These are phyloP conservation scores for Eufriesea mexicana DNA, from an alignment of 1,140 invertebrate genomes.

Conservation along the genomic window DNA sequence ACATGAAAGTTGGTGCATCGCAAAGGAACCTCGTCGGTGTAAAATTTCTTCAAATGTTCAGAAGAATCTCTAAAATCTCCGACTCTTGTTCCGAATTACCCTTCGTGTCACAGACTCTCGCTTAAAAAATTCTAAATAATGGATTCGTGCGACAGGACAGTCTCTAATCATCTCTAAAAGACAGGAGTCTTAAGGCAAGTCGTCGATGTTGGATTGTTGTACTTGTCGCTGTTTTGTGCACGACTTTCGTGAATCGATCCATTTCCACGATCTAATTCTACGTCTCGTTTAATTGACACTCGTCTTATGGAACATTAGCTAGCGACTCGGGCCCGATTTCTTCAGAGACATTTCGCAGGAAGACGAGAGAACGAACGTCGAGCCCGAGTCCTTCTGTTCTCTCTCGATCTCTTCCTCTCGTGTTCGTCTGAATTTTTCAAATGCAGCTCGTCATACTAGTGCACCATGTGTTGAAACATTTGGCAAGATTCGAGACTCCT, in stretches of 20 bases:
- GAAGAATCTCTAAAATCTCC: too few relatives aligned
- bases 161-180: not conserved
- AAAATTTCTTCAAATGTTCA: too few relatives aligned
- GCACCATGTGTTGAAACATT: not conserved
- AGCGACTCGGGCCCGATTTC: slow-evolving; percentile 12
- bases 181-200: slow-evolving; percentile 12
- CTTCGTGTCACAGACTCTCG: too few relatives aligned
- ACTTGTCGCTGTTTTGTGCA: not conserved
- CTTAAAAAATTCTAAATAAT: not conserved
- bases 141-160: not conserved
- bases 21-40: too few relatives aligned
- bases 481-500: not conserved
- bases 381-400: not conserved
- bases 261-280: not conserved
- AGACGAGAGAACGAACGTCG: slow-evolving; percentile 29
- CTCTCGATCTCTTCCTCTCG: not conserved
- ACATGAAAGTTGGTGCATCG: too few relatives aligned
- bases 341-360: not conserved
- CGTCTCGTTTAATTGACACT: slow-evolving; percentile 27
- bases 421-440: not conserved
- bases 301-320: not conserved
- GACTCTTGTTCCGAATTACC: too few relatives aligned
- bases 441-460: not conserved
- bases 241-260: not conserved
- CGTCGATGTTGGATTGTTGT: slow-evolving; percentile 34